Evolutionary conservation across 2,113 vertebrate genomes (phyloP), one percentile per base, ranked within the genome.

Genomic region (Chamaetylas fuelleborni): DNA sequence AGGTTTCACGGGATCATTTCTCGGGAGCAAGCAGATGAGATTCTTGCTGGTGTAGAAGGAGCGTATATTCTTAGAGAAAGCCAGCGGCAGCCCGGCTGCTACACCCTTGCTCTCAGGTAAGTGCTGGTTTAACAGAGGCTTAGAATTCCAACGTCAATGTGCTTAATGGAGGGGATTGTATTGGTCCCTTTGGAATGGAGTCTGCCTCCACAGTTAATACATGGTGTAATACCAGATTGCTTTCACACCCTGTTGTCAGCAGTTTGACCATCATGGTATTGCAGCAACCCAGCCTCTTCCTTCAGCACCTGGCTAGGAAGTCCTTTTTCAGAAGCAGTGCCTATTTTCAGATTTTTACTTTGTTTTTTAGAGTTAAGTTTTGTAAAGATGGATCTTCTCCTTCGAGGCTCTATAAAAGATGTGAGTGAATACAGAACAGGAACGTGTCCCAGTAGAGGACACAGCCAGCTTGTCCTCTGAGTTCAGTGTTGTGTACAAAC

Each of bases 11-110:
- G 99, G 69, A 98, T 99, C 96, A 99, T 99, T 96, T 98, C 99
- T 86, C 98, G 99, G 91, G 99, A 99, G 96, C 98, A 98, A 97
- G 99, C 99, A 31, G 99, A 99, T 92, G 98, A 99, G 92, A 98
- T 99, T 15, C 98, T 99, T 23, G 98, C 95, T 26, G 98, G 98
- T 0, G 92, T 98, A 67, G 99, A 99, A 94, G 99, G 99, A 31
- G 98, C 99, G 2, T 99, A 99, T 95, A 99, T 99, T 84, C 99
- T 99, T 82, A 98, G 99, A 97, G 99, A 99, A 97, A 99, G 99
- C 97, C 99, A 99, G 88, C 97, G 99, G 70, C 99, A 99, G 95
- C 99, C 99, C 1, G 99, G 99, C 85, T 99, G 99, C 82, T 99
- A 99, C 96, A 99, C 99, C 9, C 97, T 99, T 91, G 99, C 99